Base-by-base conservation (phyloP, 1,140 invertebrate species). In the Temnothorax nylanderi region DNA sequence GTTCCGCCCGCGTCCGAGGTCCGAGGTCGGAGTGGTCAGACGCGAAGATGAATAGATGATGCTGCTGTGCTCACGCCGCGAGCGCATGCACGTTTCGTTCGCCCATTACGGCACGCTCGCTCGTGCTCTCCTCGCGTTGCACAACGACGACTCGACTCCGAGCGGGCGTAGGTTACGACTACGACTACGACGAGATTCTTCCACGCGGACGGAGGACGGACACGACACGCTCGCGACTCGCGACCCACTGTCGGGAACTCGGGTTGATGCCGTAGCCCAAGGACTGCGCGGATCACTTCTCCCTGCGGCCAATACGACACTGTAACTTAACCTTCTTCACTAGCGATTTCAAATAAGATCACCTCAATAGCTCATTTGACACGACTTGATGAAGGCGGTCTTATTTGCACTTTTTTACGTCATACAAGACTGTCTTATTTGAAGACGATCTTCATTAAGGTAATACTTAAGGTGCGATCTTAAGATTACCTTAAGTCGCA, bases 21-120 rank as follows among this genome's bases (percentile, higher is more conserved):
- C 65, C 64, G 26, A 26, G 26, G 26, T 26, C 26, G 10, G 26
- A 26, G 26, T 26, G 26, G 26, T 26, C 26, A 0, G 26, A 56
- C n/a, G 47, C 47, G 11, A 67, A 60, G 51, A 81, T 26, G 26
- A 26, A 26, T 26, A 26, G 26, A 26, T 11, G 78, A 58, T 81
- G 65, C 78, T 81, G 51, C 78, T 86, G 56, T 65, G 60, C 62
- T 78, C 75, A 87, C 80, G 65, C 72, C 47, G 69, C 71, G 87
- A 77, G 49, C 60, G 76, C 77, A 78, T 56, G 58, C 78, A 78
- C 88, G 67, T 72, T 34, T 26, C 51, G 26, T 34, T 82, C 78
- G 78, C 65, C 78, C 51, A 71, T 81, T 58, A 71, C 78, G 10
- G 64, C 41, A 64, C 44, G 62, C 21, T 41, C 37, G 60, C 18